Conservation (phyloP, 2,888 invertebrate species). For the Thyatira batis region DNA sequence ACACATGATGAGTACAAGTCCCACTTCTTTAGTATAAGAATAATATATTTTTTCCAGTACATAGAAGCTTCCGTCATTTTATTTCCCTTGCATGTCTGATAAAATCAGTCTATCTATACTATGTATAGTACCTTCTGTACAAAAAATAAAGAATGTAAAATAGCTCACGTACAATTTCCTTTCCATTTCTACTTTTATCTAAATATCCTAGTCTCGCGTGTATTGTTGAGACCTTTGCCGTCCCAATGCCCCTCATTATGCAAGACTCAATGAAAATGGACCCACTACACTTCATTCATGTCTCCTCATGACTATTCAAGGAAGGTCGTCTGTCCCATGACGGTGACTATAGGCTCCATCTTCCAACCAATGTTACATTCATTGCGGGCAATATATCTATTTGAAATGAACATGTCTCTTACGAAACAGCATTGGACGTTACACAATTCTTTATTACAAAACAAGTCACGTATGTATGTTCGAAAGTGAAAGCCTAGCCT, state of each 20-base stretch:
- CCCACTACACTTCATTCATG: conserved; percentile 32
- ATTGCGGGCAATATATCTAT: conserved; percentile 28
- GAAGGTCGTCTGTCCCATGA: conserved; percentile 31
- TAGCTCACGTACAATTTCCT: too few species aligned
- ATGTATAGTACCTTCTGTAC: neutral
- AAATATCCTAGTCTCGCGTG: neutral
- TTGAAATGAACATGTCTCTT: conserved; percentile 16
- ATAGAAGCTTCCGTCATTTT: too few species aligned
- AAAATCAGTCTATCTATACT: too few species aligned
- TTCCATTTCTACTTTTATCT: neutral
- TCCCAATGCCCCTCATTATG: conserved; percentile 1
- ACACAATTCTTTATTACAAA: conserved; percentile 21
- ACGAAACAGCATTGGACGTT: conserved; percentile 24
- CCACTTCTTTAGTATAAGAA: too few species aligned
- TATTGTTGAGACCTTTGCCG: neutral
- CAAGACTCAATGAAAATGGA: conserved; percentile 17
- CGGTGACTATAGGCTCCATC: conserved; percentile 21
- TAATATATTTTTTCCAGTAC: too few species aligned
- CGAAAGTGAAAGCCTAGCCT: conserved; percentile 53
- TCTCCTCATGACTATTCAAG: conserved; percentile 46
- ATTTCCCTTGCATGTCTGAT: neutral
- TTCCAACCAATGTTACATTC: conserved; percentile 23
- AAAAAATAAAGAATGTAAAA: too few species aligned
- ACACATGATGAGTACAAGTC: too few species aligned
- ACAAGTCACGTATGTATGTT: conserved; percentile 39